Base-by-base conservation (phyloP, 2,888 invertebrate genomes). In the Lypha dubia region DNA sequence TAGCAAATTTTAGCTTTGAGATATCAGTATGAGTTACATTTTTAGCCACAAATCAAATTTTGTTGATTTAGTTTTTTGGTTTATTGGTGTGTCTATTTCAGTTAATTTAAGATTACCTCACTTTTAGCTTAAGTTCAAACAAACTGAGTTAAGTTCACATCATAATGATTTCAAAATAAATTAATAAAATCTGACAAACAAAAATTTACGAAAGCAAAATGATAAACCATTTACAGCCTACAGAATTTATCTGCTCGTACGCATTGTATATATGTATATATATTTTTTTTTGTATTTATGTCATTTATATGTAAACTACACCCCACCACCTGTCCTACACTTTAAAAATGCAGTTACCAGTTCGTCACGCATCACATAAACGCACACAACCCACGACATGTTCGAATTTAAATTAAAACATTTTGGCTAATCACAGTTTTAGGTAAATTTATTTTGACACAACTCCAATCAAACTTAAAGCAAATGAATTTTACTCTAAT, bases 251-350 rank as follows among this genome's bases (percentile, higher is more conserved):
- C 24, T 67, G 49, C 17, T 58, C 24, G 46, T 38, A 53, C 15
- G 67, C 15, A 49, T 5, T 13, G 8, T 2, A 4, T 28, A 4
- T 28, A 2, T 28, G n/a, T n/a, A n/a, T n/a, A n/a, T n/a, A n/a
- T n/a, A n/a, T 28, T 41, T 56, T 53, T 17, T 38, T 60, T 53
- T 15, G 20, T 22, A 15, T 49, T 67, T 22, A 38, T 56, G 20
- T 35, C 22, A 56, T 68, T 70, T 71, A 53, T 67, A 80, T 73
- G 67, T 51, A 46, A 67, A 67, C 68, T 60, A 35, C 63, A 56
- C 79, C 41, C 71, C 70, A 74, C 60, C 80, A 60, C 73, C 80
- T 68, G 74, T 74, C 60, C 80, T 53, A 68, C 74, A 74, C 67
- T 38, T 74, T 71, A 28, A 22, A 62, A 60, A 60, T 28, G 17